phyloP scores from a whole-genome alignment of 2,888 invertebrate species.

The Auanema freiburgensis region DNA sequence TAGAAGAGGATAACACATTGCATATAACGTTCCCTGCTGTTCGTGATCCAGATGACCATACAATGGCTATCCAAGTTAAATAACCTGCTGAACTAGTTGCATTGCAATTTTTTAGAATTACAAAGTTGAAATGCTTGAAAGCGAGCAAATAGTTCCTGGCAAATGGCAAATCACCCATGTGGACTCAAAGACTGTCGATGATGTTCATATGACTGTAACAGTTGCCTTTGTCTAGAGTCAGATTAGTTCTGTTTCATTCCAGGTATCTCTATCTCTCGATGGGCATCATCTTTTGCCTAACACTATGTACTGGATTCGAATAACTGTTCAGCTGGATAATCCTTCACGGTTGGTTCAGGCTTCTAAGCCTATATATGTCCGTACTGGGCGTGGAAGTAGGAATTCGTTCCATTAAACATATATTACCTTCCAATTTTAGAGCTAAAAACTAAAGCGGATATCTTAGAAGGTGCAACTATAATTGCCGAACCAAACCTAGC shows the following conservation, averaged over 20 bases:
- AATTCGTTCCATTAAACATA: conserved; percentile 5
- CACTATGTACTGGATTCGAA: conserved; percentile 42
- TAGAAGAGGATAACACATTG: conserved; percentile 40
- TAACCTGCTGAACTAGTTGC: neutral
- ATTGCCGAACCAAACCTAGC: conserved; percentile 34
- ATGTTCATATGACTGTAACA: conserved; percentile 2
- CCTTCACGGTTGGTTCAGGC: conserved; percentile 36
- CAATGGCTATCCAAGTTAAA: conserved; percentile 37
- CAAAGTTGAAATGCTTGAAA: conserved; percentile 33
- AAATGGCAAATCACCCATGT: conserved; percentile 24
- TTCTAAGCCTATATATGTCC: conserved; percentile 42
- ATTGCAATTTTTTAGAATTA: conserved; percentile 26
- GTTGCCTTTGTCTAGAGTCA: neutral
- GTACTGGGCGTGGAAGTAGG: conserved; percentile 45
- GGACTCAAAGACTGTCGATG: neutral
- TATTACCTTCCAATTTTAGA: too few relatives aligned
- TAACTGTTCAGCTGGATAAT: conserved; percentile 31
- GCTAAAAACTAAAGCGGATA: conserved; percentile 25
- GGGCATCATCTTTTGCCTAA: conserved; percentile 29
- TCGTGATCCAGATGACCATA: conserved; percentile 41
- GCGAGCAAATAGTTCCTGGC: conserved; percentile 34
- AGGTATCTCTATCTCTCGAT: conserved; percentile 35
- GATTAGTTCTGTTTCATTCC: conserved; percentile 2
- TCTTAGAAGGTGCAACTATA: conserved; percentile 27
- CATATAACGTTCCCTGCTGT: conserved; percentile 39